Base-by-base conservation (phyloP, 2,113 vertebrate genomes). In the Pycnonotus jocosus region DNA sequence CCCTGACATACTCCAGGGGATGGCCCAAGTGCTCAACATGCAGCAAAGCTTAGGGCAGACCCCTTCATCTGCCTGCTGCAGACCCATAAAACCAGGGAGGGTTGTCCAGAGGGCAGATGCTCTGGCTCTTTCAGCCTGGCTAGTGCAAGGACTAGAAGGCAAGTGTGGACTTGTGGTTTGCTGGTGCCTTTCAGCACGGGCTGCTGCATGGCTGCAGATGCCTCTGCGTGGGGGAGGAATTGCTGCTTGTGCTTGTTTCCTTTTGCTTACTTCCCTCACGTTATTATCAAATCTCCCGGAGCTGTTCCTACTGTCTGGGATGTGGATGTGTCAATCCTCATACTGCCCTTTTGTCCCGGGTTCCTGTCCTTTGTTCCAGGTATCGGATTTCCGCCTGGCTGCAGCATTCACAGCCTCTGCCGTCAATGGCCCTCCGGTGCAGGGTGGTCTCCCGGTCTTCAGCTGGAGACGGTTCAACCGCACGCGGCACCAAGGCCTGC, bases 401-500 rank as follows among this genome's bases (percentile, higher is more conserved):
- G 95, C 93, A 2, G 77, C 96, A 2, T 99, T 98, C 91, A 87
- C 90, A 7, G 97, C 98, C 18, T 95, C 98, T 11, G 99, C 98
- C 4, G 94, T 99, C 87, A 99, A 98, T 21, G 99, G 99, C 3
- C 99, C 99, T 7, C 98, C 99, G 0, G 98, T 99, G 1, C 98
- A 99, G 94, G 98, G 95, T 0, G 98, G 97, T 3, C 98, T 99
- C 35, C 98, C 98, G 0, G 96, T 98, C 8, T 99, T 99, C 95
- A 81, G 9, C 42, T 99, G 99, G 99, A 97, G 86, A 21, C 53
- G 35, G 6, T 99, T 99, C 96, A 98, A 98, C 97, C 92, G 64
- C 91, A 98, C 99, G 0, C 94, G 86, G 10, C 99, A 99, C 88
- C 95, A 97, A 91, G 98, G 99, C 27, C 98, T 99, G 95, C 99